phyloP scores from a whole-genome alignment of 37 sponge, comb jelly and placozoan genomes.

The Bolinopsis microptera region DNA sequence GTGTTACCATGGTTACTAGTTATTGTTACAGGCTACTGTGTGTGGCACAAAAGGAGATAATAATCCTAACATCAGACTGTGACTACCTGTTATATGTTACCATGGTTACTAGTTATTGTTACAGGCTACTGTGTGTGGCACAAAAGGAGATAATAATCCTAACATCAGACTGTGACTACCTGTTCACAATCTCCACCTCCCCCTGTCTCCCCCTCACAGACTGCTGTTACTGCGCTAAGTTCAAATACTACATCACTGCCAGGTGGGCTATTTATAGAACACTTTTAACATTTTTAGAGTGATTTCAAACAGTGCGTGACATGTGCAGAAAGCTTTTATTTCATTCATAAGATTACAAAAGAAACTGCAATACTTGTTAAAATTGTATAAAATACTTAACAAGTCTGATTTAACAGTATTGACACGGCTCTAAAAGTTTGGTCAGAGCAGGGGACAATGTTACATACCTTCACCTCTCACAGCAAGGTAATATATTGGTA shows the following conservation, averaged over 20 bases:
- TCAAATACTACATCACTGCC: conserved; percentile 43
- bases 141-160: conserved; percentile 39
- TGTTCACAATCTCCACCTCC: neutral
- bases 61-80: neutral
- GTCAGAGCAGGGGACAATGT: conserved; percentile 19
- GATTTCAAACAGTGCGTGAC: too few relatives aligned
- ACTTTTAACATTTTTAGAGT: too few relatives aligned
- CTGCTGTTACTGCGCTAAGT: conserved; percentile 2
- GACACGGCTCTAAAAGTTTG: conserved; percentile 8
- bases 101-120: neutral
- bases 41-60: conserved; percentile 29
- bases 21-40: neutral
- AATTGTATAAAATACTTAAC: too few relatives aligned
- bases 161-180: neutral
- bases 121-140: conserved; percentile 20
- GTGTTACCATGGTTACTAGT: neutral
- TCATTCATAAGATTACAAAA: too few relatives aligned
- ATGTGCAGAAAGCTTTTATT: too few relatives aligned
- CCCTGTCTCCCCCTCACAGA: conserved; percentile 27
- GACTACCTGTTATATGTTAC: neutral
- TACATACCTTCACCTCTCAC: conserved; percentile 32
- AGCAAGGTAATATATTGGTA: conserved; percentile 29
- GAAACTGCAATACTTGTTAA: too few relatives aligned
- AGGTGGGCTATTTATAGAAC: too few relatives aligned
- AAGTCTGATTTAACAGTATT: neutral